Evolutionary conservation across 2,888 invertebrate species (phyloP), one percentile per base, ranked within the genome.

Genomic region (Cistogaster globosa): DNA sequence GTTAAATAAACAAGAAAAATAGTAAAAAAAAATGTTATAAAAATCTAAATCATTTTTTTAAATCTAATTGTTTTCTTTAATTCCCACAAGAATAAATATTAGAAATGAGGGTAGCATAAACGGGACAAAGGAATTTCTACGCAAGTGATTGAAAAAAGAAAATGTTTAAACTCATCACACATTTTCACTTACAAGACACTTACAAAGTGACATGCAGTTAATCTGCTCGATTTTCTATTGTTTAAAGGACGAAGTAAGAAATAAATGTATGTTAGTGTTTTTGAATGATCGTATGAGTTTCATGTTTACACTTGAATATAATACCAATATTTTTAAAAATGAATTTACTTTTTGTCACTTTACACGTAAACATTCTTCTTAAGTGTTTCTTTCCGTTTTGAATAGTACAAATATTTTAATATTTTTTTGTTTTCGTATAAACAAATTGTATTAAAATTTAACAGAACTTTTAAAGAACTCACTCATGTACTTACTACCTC

Each of bases 321-420:
- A 74, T 63, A 72, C 14, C 58, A 53, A 75, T 42, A 53, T 63
- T 45, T 53, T 63, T 20, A 9, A n/a, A 20, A 18, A 78, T 78
- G 62, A 86, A 78, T 84, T 84, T 36, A 42, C 81, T 84, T 18
- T 81, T 80, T 81, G 84, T 78, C 80, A 83, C 75, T 78, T 82
- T 55, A 77, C 72, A 72, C 83, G 79, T 79, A 86, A 83, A 86
- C 83, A 86, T 83, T 82, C 82, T 82, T 82, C 65, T 42, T 71
- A 79, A 85, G 75, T 78, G 78, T 85, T 82, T 22, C 38, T 36
- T 32, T n/a, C n/a, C 55, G 16, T 2, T 14, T 36, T 48, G 22
- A 14, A 38, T 51, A 51, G 14, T 12, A 7, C 42, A 76, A 65
- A 65, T 42, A 71, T 71, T 76, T 58, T 58, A 32, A 67, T 67